Percentiles rank a stretch among this genome's conserved stretches.
Evolutionary conservation across 1,140 invertebrate genomes (phyloP).

Genomic region (Zaprionus ghesquierei): DNA sequence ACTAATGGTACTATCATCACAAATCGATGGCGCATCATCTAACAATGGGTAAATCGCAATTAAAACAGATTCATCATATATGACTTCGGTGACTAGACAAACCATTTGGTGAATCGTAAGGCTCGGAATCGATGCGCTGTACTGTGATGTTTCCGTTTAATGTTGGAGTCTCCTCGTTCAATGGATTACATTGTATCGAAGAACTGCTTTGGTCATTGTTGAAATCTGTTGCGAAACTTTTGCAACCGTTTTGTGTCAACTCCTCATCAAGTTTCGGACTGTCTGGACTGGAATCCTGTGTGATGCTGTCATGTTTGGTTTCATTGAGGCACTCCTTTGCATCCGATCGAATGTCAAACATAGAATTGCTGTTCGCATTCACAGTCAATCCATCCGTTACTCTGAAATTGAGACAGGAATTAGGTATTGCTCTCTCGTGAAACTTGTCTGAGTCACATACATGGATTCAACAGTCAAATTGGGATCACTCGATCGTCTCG

Average conservation of each 20-base stretch:
- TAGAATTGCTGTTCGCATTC: slow-evolving; percentile 64
- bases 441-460: slow-evolving; percentile 68
- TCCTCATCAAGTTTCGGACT: slow-evolving; percentile 17
- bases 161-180: slow-evolving; percentile 16
- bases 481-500: slow-evolving; percentile 91
- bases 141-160: slow-evolving; percentile 38
- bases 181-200: slow-evolving; percentile 44
- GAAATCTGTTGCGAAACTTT: slow-evolving; percentile 29
- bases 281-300: slow-evolving; percentile 12
- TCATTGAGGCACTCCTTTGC: slow-evolving; percentile 36
- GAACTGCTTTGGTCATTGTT: slow-evolving; percentile 55
- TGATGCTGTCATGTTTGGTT: slow-evolving; percentile 12
- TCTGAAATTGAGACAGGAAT: slow-evolving; percentile 26
- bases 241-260: slow-evolving; percentile 13
- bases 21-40: slow-evolving; percentile 44
- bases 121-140: slow-evolving; percentile 29
- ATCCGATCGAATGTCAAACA: slow-evolving; percentile 65
- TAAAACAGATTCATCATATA: background rate
- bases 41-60: background rate
- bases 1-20: slow-evolving; percentile 43
- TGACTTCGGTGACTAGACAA: background rate
- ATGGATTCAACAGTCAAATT: slow-evolving; percentile 88
- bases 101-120: slow-evolving; percentile 36
- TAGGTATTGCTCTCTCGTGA: background rate
- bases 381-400: slow-evolving; percentile 58